Evolutionary conservation across 2,113 vertebrate genomes (phyloP), one percentile per base, ranked within the genome.

Genomic region (Cynopterus brachyotis): DNA sequence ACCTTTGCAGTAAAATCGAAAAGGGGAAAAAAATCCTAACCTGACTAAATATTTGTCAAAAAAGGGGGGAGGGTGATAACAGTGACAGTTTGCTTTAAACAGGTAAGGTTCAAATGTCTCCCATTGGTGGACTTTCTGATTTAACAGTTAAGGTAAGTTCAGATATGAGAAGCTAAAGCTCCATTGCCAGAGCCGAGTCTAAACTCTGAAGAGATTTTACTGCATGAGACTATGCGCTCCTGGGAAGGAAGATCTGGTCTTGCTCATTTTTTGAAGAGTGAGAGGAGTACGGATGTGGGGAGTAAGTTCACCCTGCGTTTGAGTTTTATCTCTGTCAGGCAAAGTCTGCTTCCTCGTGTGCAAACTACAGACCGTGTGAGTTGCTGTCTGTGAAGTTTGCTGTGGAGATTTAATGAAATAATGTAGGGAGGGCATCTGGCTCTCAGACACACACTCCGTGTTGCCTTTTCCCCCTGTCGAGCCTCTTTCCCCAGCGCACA

Each of bases 351-450:
- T 82, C 50, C 40, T 87, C 24, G 19, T 62, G n/a, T 66, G 35
- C 9, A 95, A 91, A 88, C 60, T 37, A 50, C 10, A 30, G 28
- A 55, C n/a, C 10, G 20, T 67, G 8, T 76, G 66, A 93, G 6
- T 83, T 78, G 64, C 22, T 40, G 50, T 35, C 17, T 87, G 64
- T 89, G 85, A 42, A 85, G 66, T 45, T 72, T 32, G 20, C 37
- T 84, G 73, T 82, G 67, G 84, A 69, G 67, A 93, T 82, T 83
- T 80, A 95, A 89, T 85, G 91, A 91, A 96, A 84, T 62, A 93
- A 91, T 45, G 17, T 67, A 22, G 79, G 64, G 86, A 50, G 81
- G n/a, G 15, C 82, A 26, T 67, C 73, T 88, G 66, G n/a, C 62
- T 82, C 9, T 81, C 47, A 91, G n/a, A 67, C 22, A 47, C 9